Base-by-base conservation (phyloP, 2,113 vertebrate genomes). In the Corythoichthys intestinalis region DNA sequence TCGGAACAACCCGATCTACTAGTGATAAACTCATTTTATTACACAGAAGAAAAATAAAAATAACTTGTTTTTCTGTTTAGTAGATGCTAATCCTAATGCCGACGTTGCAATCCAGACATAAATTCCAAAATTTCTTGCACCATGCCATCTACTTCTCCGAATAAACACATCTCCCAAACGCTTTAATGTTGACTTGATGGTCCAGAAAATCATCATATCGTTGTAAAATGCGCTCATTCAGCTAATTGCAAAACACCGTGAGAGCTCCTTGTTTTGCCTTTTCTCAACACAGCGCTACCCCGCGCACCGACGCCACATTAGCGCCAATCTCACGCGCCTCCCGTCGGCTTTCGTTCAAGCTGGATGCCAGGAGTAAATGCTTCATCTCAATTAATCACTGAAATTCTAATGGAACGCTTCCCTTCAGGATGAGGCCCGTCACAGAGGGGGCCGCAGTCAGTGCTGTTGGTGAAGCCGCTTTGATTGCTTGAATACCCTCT, bases 341-440 rank as follows among this genome's bases (percentile, higher is more conserved):
- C 87, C 72, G 78, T 85, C 14, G 86, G 76, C 65, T 72, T 69
- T 76, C 78, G 74, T 81, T 80, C 81, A 79, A 20, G 70, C 59
- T 46, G 9, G 56, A 78, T 78, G 87, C 86, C 84, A 87, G 73
- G 62, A 87, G 84, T 84, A 6, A 85, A 87, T 77, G 83, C 81
- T 84, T 72, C 35, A 38, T 88, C 89, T 88, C 85, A 87, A 89
- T 89, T 85, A 89, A 89, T 88, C 87, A 84, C 78, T 80, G 83
- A 80, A 83, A 83, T 88, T 84, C 76, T 87, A 90, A 89, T 90
- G 86, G 86, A 89, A 86, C 79, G 84, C 85, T 88, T 89, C 86
- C 89, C 85, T 88, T 74, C 82, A 83, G 85, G 86, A 87, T 85
- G 89, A 84, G 85, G 86, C 85, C 81, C 84, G 77, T 84, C 85